These are phyloP conservation scores for Stomatorhinus ivindoensis DNA, from an alignment of 2,113 vertebrate species.

Conservation along the genomic window DNA sequence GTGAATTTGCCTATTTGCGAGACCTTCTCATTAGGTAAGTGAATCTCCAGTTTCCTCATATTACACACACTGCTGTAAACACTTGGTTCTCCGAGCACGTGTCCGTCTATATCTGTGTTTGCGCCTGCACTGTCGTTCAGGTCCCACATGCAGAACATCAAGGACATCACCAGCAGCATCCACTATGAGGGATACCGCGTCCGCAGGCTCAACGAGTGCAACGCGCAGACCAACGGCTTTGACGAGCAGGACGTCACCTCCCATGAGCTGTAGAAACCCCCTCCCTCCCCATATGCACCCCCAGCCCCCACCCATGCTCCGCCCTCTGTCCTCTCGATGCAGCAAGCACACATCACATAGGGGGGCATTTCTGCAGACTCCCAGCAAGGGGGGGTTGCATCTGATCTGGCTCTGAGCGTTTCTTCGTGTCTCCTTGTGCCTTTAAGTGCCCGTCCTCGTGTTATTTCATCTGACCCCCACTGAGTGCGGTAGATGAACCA, in stretches of 20 bases:
- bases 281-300: background rate
- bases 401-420: background rate
- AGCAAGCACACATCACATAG: background rate
- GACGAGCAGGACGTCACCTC: conserved; percentile 68
- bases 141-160: conserved; percentile 99
- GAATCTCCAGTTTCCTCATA: background rate
- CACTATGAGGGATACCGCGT: conserved; percentile 97
- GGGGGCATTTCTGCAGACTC: background rate
- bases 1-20: conserved; percentile 94
- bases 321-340: background rate
- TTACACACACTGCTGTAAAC: background rate
- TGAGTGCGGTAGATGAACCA: background rate
- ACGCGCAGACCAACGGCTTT: conserved; percentile 74
- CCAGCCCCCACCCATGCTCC: background rate
- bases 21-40: conserved; percentile 95
- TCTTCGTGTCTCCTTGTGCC: background rate
- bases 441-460: background rate
- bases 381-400: background rate
- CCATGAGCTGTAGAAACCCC: conserved; percentile 75
- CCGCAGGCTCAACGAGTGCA: conserved; percentile 83
- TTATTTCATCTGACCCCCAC: background rate
- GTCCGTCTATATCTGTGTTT: background rate
- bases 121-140: conserved; percentile 49
- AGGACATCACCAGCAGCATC: conserved; percentile 98
- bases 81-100: background rate